These are phyloP conservation scores for Troilus luridus DNA, from an alignment of 2,888 invertebrate genomes.

Conservation along the genomic window DNA sequence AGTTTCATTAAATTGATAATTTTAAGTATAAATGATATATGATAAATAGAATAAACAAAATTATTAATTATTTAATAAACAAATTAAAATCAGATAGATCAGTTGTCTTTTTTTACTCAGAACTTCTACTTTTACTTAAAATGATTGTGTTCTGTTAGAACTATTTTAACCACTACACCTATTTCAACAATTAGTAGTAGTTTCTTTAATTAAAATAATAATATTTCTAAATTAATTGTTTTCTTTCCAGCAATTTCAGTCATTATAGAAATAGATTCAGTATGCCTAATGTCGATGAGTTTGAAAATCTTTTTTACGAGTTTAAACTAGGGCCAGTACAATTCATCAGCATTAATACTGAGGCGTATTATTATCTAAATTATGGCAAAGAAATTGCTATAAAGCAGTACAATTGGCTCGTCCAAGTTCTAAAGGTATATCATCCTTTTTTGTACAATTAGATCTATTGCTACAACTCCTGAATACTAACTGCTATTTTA, in stretches of 20 bases:
- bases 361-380: slow-evolving; percentile 92
- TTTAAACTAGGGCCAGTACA: slow-evolving; percentile 92
- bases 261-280: slow-evolving; percentile 92
- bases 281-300: slow-evolving; percentile 83
- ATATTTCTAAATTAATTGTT: background rate
- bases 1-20: too few relatives aligned
- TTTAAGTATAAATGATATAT: too few relatives aligned
- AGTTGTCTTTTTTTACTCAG: too few relatives aligned
- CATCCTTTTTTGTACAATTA: background rate
- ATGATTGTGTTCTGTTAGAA: too few relatives aligned
- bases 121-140: too few relatives aligned
- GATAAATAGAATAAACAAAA: too few relatives aligned
- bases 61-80: too few relatives aligned
- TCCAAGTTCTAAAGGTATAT: slow-evolving; percentile 79
- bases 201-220: background rate
- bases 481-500: too few relatives aligned
- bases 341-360: slow-evolving; percentile 92
- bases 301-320: slow-evolving; percentile 84
- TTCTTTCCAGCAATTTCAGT: slow-evolving; percentile 86
- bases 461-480: too few relatives aligned
- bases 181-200: too few relatives aligned
- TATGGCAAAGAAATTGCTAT: slow-evolving; percentile 86
- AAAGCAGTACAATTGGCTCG: slow-evolving; percentile 89
- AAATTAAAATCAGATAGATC: too few relatives aligned
- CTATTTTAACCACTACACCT: too few relatives aligned